Evolutionary conservation across 2,888 invertebrate genomes (phyloP), one percentile per base, ranked within the genome.

Genomic region (Noctua fimbriata): DNA sequence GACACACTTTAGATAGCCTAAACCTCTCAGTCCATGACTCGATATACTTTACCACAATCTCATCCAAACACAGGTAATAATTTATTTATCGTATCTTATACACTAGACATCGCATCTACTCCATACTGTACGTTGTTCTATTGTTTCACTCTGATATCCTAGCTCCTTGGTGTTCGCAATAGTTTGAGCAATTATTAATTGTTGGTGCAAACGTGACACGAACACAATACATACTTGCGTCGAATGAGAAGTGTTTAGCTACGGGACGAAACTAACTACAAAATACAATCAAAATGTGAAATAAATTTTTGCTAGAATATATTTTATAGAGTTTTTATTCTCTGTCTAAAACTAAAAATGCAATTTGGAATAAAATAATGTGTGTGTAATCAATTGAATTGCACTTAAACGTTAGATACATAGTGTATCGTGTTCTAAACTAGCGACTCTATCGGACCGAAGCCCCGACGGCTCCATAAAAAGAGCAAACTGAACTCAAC

Each of bases 1-100:
- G 88, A 90, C 86, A 91, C 87, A 89, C 87, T 89, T 90, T 87
- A 88, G 91, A 92, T 91, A 94, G 90, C 92, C 92, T 92, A 91
- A 89, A 89, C 90, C 90, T 91, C 63, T 94, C 94, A 95, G 94
- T 95, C 94, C 94, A 92, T 92, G 93, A 94, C 94, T 93, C 92
- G 91, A 92, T 92, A 91, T 91, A 84, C 79, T 87, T 89, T 85
- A 83, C 89, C 92, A 92, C 92, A 91, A 90, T 89, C 91, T 91
- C 91, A 92, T 89, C 90, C 91, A 92, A 91, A 91, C 91, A 89
- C 89, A 83, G 83, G 85, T 87, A 91, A 76, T 86, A 14, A 78
- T 87, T 90, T 90, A 83, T 73, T 89, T 89, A 90, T 90, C 89
- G 85, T 87, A 89, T 83, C 91, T 93, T 93, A 93, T 78, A 87